Evolutionary conservation across 1,140 invertebrate genomes (phyloP).

Genomic region (Heliconius eleuchia): DNA sequence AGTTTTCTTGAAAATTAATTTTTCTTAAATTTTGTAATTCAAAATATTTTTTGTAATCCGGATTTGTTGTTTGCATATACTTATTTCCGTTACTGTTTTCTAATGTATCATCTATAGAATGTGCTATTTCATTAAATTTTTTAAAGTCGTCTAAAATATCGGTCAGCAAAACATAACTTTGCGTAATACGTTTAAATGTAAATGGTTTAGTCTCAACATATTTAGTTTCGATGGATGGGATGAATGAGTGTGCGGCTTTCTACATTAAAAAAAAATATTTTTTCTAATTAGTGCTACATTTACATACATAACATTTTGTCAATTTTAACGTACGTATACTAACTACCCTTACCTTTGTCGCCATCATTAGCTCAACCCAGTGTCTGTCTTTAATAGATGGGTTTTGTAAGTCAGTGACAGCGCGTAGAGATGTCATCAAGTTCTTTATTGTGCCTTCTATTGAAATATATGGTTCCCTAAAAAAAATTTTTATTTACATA

Average conservation of each 20-base stretch:
- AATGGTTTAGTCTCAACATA: constrained; percentile 39
- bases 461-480: constrained; percentile 81
- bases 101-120: constrained; percentile 28
- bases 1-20: constrained; percentile 51
- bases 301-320: neutral
- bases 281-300: neutral
- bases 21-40: constrained; percentile 63
- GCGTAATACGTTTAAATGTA: constrained; percentile 37
- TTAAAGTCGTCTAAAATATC: constrained; percentile 65
- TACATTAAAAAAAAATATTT: constrained; percentile 51
- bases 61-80: neutral
- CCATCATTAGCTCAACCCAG: constrained; percentile 96
- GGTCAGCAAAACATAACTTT: constrained; percentile 47
- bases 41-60: constrained; percentile 41
- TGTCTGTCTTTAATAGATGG: constrained; percentile 95
- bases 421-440: constrained; percentile 92
- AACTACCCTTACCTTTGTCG: constrained; percentile 87
- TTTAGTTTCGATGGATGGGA: constrained; percentile 51
- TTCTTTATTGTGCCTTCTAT: constrained; percentile 91
- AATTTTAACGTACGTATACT: neutral
- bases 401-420: constrained; percentile 96
- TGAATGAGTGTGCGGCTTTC: constrained; percentile 54
- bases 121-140: constrained; percentile 51
- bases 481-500: neutral
- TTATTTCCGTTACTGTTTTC: constrained; percentile 16